Conservation (phyloP, 2,888 invertebrate species). For the Thecophora atra region DNA sequence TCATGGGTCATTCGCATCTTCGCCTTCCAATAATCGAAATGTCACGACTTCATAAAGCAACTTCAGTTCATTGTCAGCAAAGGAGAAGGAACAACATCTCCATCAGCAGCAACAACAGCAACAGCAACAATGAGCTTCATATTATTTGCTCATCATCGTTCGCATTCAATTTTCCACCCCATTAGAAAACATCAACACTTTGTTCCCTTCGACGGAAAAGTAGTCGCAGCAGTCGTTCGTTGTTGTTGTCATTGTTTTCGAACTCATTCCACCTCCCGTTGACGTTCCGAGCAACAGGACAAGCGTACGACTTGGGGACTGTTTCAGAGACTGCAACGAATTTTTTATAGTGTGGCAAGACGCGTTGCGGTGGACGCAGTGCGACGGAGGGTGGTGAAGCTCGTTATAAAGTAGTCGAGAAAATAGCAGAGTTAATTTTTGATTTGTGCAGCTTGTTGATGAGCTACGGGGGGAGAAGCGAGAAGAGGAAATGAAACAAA, state of each 20-base stretch:
- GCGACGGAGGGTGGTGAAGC: not conserved
- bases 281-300: no score
- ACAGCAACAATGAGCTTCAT: constrained; percentile 41
- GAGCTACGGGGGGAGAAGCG: not conserved
- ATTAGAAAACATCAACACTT: constrained; percentile 48
- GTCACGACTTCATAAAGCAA: not conserved
- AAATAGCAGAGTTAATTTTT: constrained; percentile 28
- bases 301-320: no score
- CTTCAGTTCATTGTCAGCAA: not conserved
- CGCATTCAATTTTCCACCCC: constrained; percentile 55
- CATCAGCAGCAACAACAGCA: constrained; percentile 30
- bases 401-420: constrained; percentile 24
- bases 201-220: constrained; percentile 34
- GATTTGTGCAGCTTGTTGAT: constrained; percentile 13
- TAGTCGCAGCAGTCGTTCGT: not conserved
- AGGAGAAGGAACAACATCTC: constrained; percentile 17
- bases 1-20: not conserved
- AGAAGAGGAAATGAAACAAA: constrained; percentile 49
- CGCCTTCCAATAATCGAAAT: not conserved
- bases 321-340: no score
- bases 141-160: constrained; percentile 54
- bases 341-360: not conserved
- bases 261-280: not conserved
- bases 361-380: not conserved
- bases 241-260: not conserved